Percentiles rank a stretch among this genome's conserved stretches.
Conservation (phyloP, 1,140 invertebrate species). For the Rhyacophila brunnea region DNA sequence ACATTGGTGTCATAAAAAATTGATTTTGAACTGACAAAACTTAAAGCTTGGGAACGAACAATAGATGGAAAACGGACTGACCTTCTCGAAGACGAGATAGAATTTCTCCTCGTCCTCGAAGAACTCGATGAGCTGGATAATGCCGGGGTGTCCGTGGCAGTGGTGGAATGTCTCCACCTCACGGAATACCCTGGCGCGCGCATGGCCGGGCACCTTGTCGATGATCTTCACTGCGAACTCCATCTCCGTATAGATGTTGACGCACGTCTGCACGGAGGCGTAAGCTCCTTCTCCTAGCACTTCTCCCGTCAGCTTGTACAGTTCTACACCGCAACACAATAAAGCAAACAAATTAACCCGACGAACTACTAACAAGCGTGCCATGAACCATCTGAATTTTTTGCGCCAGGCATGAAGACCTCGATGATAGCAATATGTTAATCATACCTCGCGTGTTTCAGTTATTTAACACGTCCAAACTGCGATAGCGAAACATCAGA, state of each 20-base stretch:
- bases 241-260: slow-evolving; percentile 84
- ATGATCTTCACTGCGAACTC: slow-evolving; percentile 98
- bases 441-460: too few relatives aligned
- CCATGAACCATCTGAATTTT: too few relatives aligned
- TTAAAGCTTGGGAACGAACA: too few relatives aligned
- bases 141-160: slow-evolving; percentile 94
- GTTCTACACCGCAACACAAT: slow-evolving; percentile 71
- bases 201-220: slow-evolving; percentile 91
- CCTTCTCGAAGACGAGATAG: slow-evolving; percentile 97
- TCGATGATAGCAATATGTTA: too few relatives aligned
- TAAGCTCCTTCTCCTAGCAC: slow-evolving; percentile 95
- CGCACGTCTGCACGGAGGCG: slow-evolving; percentile 92
- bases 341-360: too few relatives aligned
- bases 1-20: too few relatives aligned
- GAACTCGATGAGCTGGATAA: slow-evolving; percentile 95
- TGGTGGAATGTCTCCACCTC: slow-evolving; percentile 99
- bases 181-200: slow-evolving; percentile 89
- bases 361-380: too few relatives aligned
- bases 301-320: slow-evolving; percentile 93
- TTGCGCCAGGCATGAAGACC: too few relatives aligned
- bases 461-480: too few relatives aligned
- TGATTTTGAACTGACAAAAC: too few relatives aligned
- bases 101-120: slow-evolving; percentile 96
- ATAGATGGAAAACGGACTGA: slow-evolving; percentile 30
- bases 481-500: too few relatives aligned